Base-by-base conservation (phyloP, 30 jellyfish, hydroid and myxozoan species). In the Aurelia sp. region DNA sequence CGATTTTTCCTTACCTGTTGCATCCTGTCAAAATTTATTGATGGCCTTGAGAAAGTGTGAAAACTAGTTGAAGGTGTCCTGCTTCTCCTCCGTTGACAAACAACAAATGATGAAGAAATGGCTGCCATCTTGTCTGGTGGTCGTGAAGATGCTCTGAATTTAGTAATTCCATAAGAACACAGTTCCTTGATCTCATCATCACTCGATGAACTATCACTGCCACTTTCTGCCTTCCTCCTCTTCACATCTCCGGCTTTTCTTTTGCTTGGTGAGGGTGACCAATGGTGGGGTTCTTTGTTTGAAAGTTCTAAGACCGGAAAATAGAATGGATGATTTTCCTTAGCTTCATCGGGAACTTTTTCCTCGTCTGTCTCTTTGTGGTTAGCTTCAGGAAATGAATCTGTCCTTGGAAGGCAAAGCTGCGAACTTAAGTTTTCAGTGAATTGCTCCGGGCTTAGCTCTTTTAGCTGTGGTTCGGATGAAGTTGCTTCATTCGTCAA, bases 121-220 rank as follows among this genome's bases (percentile, higher is more conserved):
- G 91, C 91, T 11, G 78, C 71, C 74, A 82, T 70, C 60, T 82
- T 82, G 59, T 69, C 91, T 15, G 91, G 91, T 35, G 91, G 91
- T 37, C 85, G 59, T 48, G 91, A 82, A 15, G 85, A 82, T 22
- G 57, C 69, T 40, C 79, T 68, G 31, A 12, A 41, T 58, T 70
- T 82, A 20, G 78, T 44, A 17, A 59, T 61, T 13, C 79, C 66
- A 57, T 69, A 61, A 64, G 91, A 82, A 63, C 78, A 82, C 4
- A 82, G 60, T 73, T 82, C 91, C 48, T 69, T 82, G 71, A 82
- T 50, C 44, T 82, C 91, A 19, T 82, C 91, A 58, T 82, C 91
- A 58, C 91, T 82, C 11, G 91, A 82, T 13, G 85, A 68, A 22
- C 85, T 70, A 17, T 70, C 85, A 69, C 91, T 82, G 82, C 82